phyloP scores from a whole-genome alignment of 2,113 vertebrate species.

The Oreochromis niloticus region DNA sequence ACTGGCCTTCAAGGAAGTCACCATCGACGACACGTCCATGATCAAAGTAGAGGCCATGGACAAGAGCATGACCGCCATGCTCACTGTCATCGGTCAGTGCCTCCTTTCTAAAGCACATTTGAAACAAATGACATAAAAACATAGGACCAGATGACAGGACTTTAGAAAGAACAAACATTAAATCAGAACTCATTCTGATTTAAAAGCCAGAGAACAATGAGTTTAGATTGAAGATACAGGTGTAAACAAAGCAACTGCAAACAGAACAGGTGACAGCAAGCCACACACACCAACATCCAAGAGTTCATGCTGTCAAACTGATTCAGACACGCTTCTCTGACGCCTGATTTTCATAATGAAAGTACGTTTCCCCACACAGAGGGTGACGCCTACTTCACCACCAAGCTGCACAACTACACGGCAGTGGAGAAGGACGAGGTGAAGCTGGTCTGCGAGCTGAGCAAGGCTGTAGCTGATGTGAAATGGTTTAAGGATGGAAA shows the following conservation, averaged over 20 bases:
- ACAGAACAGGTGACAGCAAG: not conserved
- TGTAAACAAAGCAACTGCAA: not conserved
- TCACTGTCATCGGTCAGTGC: constrained; percentile 86
- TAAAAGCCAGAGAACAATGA: not conserved
- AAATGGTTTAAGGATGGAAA: constrained; percentile 94
- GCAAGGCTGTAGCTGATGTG: constrained; percentile 86
- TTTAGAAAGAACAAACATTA: not conserved
- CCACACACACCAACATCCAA: not conserved
- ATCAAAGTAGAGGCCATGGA: constrained; percentile 93
- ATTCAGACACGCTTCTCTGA: not conserved
- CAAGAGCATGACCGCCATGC: constrained; percentile 85
- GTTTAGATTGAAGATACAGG: not conserved
- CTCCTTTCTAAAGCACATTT: not conserved
- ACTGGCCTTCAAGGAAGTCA: constrained; percentile 87
- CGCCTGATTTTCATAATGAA: not conserved
- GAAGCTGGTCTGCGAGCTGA: constrained; percentile 89
- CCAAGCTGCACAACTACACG: constrained; percentile 94
- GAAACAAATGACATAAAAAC: not conserved
- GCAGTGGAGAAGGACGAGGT: constrained; percentile 94
- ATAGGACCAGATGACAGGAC: not conserved
- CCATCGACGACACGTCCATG: constrained; percentile 93
- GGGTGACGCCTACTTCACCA: constrained; percentile 93
- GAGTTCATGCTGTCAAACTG: not conserved
- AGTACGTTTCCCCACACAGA: constrained; percentile 68
- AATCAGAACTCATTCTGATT: not conserved